Conservation (phyloP, 30 jellyfish, hydroid and myxozoan genomes). For the Aurelia coerulea region DNA sequence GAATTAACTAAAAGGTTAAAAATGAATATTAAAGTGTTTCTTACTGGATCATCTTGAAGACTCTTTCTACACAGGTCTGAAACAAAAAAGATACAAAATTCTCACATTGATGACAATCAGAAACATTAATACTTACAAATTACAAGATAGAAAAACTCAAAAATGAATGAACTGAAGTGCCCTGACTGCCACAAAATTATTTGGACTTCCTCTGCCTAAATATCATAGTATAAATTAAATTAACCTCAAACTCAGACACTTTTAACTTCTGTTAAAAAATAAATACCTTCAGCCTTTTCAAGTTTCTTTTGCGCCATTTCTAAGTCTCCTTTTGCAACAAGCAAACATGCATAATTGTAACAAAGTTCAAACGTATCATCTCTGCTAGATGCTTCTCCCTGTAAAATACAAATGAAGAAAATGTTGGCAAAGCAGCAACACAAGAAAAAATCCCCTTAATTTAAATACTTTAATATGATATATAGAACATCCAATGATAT, state of each 20-base stretch:
- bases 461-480: too few relatives aligned
- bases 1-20: too few relatives aligned
- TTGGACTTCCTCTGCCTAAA: too few relatives aligned
- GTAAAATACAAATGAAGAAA: not conserved
- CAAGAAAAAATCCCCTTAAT: too few relatives aligned
- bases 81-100: not conserved
- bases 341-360: conserved; percentile 93
- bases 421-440: not conserved
- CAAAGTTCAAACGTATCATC: conserved; percentile 95
- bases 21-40: not conserved
- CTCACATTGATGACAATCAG: too few relatives aligned
- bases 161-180: too few relatives aligned
- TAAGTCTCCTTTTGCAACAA: conserved; percentile 84
- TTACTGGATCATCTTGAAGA: conserved; percentile 81
- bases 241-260: too few relatives aligned
- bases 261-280: not conserved
- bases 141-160: too few relatives aligned
- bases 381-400: conserved; percentile 78
- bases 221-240: too few relatives aligned
- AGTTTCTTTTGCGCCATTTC: conserved; percentile 80
- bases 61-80: conserved; percentile 78
- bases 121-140: too few relatives aligned
- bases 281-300: conserved; percentile 88
- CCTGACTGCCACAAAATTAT: too few relatives aligned
- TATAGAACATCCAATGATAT: too few relatives aligned